Conservation (phyloP, 2,888 invertebrate genomes). For the Strigamia transsilvanica region DNA sequence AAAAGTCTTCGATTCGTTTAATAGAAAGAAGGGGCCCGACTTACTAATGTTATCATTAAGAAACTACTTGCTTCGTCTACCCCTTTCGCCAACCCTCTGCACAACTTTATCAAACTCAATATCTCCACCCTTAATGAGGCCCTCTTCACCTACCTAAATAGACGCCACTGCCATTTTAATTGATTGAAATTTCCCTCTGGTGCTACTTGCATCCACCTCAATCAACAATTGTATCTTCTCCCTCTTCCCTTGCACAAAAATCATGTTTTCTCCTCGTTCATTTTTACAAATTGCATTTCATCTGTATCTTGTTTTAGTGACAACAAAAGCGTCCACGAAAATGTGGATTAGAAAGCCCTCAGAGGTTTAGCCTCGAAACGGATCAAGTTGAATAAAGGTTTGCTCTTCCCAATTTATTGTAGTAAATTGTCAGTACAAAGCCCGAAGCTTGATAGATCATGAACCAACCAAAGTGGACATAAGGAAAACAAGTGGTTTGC, state of each 20-base stretch:
- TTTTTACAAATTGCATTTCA: not conserved
- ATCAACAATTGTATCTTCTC: not conserved
- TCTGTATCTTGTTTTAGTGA: not conserved
- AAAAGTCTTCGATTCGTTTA: slow-evolving; percentile 48
- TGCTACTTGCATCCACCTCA: slow-evolving; percentile 13
- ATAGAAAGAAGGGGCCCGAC: slow-evolving; percentile 33
- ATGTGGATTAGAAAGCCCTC: not conserved
- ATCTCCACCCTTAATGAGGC: slow-evolving; percentile 50
- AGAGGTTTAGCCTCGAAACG: not conserved
- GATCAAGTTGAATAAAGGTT: slow-evolving; percentile 20
- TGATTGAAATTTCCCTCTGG: slow-evolving; percentile 50
- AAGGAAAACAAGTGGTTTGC: slow-evolving; percentile 41
- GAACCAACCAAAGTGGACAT: slow-evolving; percentile 3
- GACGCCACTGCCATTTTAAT: slow-evolving; percentile 46
- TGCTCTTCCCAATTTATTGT: not conserved
- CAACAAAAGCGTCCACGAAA: not conserved
- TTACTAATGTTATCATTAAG: slow-evolving; percentile 51
- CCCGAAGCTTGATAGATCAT: slow-evolving; percentile 20
- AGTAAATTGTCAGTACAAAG: slow-evolving; percentile 37
- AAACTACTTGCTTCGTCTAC: slow-evolving; percentile 12
- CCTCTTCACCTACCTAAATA: slow-evolving; percentile 46
- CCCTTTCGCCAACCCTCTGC: slow-evolving; percentile 28
- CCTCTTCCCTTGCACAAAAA: not conserved
- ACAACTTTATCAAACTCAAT: slow-evolving; percentile 49
- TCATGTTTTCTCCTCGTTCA: not conserved